These are phyloP conservation scores for Andricus curvator DNA, from an alignment of 2,888 invertebrate genomes.

Conservation along the genomic window DNA sequence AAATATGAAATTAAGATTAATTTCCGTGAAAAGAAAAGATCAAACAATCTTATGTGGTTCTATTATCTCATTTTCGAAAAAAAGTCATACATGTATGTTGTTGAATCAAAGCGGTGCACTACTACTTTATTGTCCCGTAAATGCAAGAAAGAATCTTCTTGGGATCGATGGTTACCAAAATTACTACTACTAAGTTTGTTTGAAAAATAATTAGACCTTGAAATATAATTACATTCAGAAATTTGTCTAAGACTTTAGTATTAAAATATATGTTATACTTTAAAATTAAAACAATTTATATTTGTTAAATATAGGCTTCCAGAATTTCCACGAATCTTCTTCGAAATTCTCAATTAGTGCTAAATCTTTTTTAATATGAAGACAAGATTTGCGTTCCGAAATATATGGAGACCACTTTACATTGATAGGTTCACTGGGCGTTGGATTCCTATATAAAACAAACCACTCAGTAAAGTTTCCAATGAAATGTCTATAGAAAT, in stretches of 20 bases:
- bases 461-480: background rate
- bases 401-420: conserved; percentile 60
- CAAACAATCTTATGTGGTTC: no score
- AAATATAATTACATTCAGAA: no score
- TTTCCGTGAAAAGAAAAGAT: no score
- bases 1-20: no score
- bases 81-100: no score
- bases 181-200: no score
- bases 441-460: conserved; percentile 62
- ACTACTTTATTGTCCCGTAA: no score
- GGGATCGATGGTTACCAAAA: no score
- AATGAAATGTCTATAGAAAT: background rate
- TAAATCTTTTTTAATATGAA: conserved; percentile 61
- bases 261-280: background rate
- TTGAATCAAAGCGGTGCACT: no score
- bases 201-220: no score
- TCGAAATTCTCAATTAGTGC: conserved; percentile 47
- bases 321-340: conserved; percentile 53
- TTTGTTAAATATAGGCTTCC: conserved; percentile 53
- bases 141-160: no score
- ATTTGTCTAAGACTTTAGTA: background rate
- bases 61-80: no score
- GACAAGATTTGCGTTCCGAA: conserved; percentile 52
- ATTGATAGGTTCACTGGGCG: conserved; percentile 59
- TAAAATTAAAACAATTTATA: background rate